These are phyloP conservation scores for Scaeva pyrastri DNA, from an alignment of 2,888 invertebrate genomes.

Conservation along the genomic window DNA sequence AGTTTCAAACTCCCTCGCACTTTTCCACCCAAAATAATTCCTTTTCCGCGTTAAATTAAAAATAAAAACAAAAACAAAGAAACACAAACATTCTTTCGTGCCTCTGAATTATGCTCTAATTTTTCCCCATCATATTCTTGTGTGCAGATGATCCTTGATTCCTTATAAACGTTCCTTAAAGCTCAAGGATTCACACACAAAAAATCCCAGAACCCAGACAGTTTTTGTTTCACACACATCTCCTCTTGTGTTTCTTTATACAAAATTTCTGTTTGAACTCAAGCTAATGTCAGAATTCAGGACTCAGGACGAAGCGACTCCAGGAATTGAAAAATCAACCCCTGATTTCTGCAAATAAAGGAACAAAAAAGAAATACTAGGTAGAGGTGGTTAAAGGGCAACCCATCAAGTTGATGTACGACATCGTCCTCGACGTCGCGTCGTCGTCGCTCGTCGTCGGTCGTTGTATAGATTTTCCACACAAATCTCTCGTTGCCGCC, in stretches of 20 bases:
- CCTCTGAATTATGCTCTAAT: conserved; percentile 65
- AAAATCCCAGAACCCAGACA: conserved; percentile 65
- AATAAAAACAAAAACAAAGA: conserved; percentile 10
- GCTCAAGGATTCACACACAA: conserved; percentile 37
- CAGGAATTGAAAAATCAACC: conserved; percentile 71
- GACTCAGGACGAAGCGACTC: too few relatives aligned
- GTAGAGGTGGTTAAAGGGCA: conserved; percentile 12
- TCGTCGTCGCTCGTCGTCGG: conserved; percentile 23
- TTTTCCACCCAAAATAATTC: conserved; percentile 42
- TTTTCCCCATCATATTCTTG: conserved; percentile 33
- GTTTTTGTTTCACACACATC: conserved; percentile 43
- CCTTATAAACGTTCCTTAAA: too few relatives aligned
- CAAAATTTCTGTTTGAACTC: background rate
- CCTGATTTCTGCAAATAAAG: conserved; percentile 54
- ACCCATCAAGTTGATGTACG: conserved; percentile 69
- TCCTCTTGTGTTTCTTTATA: background rate
- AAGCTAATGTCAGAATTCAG: conserved; percentile 60
- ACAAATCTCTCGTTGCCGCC: background rate
- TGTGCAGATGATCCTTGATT: conserved; percentile 20
- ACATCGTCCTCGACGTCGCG: conserved; percentile 59
- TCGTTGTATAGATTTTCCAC: conserved; percentile 34
- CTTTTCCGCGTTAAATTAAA: conserved; percentile 60
- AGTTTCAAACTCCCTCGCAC: conserved; percentile 48
- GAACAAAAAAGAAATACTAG: background rate
- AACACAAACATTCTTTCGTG: conserved; percentile 52